Evolutionary conservation across 2,113 vertebrate species (phyloP).

Genomic region (Alaudala cheleensis): DNA sequence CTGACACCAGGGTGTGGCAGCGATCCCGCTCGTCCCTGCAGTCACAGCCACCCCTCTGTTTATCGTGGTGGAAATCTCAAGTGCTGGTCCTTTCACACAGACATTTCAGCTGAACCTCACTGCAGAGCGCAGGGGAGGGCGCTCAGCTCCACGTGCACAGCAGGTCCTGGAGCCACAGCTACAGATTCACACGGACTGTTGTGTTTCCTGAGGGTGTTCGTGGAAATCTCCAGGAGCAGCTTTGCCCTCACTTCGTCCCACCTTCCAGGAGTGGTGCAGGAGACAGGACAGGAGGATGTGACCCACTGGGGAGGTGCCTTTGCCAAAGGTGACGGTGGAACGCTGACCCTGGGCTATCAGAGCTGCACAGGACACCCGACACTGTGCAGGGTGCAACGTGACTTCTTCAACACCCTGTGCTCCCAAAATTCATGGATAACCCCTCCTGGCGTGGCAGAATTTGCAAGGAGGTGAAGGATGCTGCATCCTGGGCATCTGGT

Average conservation of each 20-base stretch:
- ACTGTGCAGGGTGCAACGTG: rapidly evolving
- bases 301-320: rapidly evolving
- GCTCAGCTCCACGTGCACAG: background rate
- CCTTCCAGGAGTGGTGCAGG: background rate
- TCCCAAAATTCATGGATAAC: rapidly evolving
- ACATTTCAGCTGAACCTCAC: background rate
- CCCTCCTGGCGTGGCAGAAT: background rate
- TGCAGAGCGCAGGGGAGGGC: background rate
- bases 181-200: background rate
- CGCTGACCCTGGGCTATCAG: rapidly evolving
- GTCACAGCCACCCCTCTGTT: background rate
- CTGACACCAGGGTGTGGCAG: background rate
- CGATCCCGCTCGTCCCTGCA: background rate
- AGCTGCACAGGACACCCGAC: rapidly evolving
- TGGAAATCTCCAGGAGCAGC: background rate
- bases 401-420: rapidly evolving
- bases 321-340: background rate
- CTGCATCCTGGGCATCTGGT: background rate
- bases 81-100: background rate
- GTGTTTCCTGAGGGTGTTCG: background rate
- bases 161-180: background rate
- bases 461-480: rapidly evolving
- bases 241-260: background rate
- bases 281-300: background rate
- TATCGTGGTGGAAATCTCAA: background rate